A percentile compares a stretch with the other conserved stretches of the same genome.
phyloP scores from a whole-genome alignment of 2,113 vertebrate genomes.

The Raphicerus campestris region DNA sequence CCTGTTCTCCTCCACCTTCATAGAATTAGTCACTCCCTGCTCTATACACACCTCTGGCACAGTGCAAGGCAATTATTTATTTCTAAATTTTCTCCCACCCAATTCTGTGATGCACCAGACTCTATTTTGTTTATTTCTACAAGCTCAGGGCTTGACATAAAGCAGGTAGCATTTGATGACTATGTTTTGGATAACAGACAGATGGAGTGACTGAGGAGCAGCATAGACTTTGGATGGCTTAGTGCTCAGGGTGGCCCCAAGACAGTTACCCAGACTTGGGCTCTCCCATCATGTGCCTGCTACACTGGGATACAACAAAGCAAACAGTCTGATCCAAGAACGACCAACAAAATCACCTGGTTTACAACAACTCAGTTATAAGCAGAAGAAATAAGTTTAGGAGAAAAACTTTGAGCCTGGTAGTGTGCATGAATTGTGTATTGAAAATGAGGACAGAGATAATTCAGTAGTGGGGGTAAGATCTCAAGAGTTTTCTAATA shows the following conservation, averaged over 20 bases:
- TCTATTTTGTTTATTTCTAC: neutral
- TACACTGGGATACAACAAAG: neutral
- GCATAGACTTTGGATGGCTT: neutral
- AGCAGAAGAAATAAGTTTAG: neutral
- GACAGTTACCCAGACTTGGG: neutral
- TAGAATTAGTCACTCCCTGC: constrained; percentile 34
- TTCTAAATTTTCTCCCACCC: constrained; percentile 1
- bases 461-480: neutral
- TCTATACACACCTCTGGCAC: constrained; percentile 1
- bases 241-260: neutral
- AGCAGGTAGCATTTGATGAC: neutral
- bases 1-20: neutral
- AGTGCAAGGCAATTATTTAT: constrained; percentile 15
- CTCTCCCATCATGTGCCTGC: neutral
- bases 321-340: neutral
- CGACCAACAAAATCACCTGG: neutral
- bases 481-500: neutral
- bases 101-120: neutral
- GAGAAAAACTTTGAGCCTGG: neutral
- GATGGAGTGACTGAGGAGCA: neutral
- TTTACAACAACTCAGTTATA: neutral
- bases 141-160: neutral
- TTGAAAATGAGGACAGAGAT: neutral
- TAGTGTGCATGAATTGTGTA: neutral
- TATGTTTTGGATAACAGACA: neutral